Base-by-base conservation (phyloP, 2,797 vertebrate genomes). In the Sibirionetta formosa region DNA sequence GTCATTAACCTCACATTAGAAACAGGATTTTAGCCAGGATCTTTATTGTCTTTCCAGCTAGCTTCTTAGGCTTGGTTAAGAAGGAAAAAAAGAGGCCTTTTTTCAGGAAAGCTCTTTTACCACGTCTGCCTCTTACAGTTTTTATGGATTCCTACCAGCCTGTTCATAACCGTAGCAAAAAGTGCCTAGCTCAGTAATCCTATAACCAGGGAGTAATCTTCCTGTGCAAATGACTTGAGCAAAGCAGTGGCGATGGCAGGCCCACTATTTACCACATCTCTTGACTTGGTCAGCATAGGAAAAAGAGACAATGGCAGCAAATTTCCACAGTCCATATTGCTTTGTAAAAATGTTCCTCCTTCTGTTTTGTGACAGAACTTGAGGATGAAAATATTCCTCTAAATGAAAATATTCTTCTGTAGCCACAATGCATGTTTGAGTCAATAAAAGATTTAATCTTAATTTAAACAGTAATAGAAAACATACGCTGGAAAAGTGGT, bases 311-410 rank as follows among this genome's bases (percentile, higher is more conserved):
- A 76, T 20, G 40, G 44, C 63, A 70, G 36, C 24, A 82, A 68
- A 35, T 60, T 64, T 29, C 18, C 35, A 44, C 29, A 82, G 38
- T 54, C 13, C 27, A 63, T 57, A 35, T 3, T 82, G 35, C 3
- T 10, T 78, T 35, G 54, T 82, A 42, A 80, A 86, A 84, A 78
- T 70, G 2, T 58, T 90, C 26, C 15, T 68, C 4, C 16, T 61
- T 77, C 20, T 68, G 29, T 76, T 89, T 84, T 38, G 31, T 66
- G 48, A 19, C 14, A 63, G 46, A 92, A 17, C 64, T 50, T 73
- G 56, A 92, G 70, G n/a, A 63, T 44, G 6, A 91, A 90, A 86
- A 50, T 57, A 53, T 4, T 86, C 8, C 78, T 92, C 61, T n/a
- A 66, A 71, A 71, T 75, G 4, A 83, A 86, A 81, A 44, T 40